Evolutionary conservation across 2,797 vertebrate species (phyloP).

Genomic region (Sebastiscus albofasciatus): DNA sequence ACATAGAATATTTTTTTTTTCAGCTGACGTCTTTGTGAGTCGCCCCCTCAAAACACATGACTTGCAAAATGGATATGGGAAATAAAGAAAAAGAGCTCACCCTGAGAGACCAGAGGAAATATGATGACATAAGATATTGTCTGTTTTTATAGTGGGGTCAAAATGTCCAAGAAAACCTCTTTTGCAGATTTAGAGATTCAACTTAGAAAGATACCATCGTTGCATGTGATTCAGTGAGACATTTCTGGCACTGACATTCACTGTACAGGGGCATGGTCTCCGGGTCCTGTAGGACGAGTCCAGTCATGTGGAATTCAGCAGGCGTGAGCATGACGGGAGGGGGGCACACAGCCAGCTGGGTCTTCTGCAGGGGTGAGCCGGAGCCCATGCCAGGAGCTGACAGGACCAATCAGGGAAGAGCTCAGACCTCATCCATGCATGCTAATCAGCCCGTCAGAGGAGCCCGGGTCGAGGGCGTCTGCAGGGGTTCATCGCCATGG

Average conservation of each 20-base stretch:
- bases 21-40: constrained; percentile 7
- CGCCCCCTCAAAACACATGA: constrained; percentile 2
- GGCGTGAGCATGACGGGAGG: constrained; percentile 63
- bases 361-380: constrained; percentile 61
- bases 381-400: constrained; percentile 70
- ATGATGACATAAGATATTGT: constrained; percentile 28
- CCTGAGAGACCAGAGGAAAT: constrained; percentile 21
- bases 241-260: constrained; percentile 24
- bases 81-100: constrained; percentile 31
- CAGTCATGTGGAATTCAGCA: constrained; percentile 75
- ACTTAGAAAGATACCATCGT: not conserved
- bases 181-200: constrained; percentile 13
- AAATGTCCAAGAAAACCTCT: not conserved
- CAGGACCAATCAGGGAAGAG: constrained; percentile 67
- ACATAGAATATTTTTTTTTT: constrained; percentile 27
- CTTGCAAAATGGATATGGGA: constrained; percentile 15
- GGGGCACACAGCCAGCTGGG: constrained; percentile 68
- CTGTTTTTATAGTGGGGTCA: not conserved
- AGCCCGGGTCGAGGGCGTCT: constrained; percentile 57
- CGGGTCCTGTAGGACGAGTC: constrained; percentile 52
- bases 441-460: constrained; percentile 61
- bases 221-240: constrained; percentile 24
- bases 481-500: constrained; percentile 71
- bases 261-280: constrained; percentile 30
- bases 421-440: constrained; percentile 63